Conservation (phyloP, 2,888 invertebrate species). For the Aradus depressus region DNA sequence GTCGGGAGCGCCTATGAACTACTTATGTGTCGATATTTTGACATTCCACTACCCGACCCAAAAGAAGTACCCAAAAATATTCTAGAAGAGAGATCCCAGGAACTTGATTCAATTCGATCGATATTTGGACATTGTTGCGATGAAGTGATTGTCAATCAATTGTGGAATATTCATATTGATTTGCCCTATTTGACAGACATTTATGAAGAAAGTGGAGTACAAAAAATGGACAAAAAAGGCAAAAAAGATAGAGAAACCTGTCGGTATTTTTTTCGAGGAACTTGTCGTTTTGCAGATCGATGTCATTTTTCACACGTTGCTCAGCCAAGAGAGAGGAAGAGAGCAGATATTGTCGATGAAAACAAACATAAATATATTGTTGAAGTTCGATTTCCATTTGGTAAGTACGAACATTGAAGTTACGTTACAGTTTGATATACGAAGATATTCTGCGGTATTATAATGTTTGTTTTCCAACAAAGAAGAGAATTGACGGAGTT, state of each 20-base stretch:
- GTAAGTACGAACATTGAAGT: slow-evolving; percentile 31
- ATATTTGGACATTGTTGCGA: slow-evolving; percentile 59
- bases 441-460: neutral
- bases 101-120: slow-evolving; percentile 61
- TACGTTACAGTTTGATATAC: neutral
- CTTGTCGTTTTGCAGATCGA: slow-evolving; percentile 58
- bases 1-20: slow-evolving; percentile 60
- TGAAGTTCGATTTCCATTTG: slow-evolving; percentile 62
- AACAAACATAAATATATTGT: slow-evolving; percentile 47
- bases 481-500: too few relatives aligned
- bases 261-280: slow-evolving; percentile 48
- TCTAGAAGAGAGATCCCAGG: slow-evolving; percentile 55
- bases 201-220: slow-evolving; percentile 20
- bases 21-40: slow-evolving; percentile 59
- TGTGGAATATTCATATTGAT: slow-evolving; percentile 61
- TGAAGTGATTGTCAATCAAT: slow-evolving; percentile 53
- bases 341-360: slow-evolving; percentile 29
- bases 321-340: slow-evolving; percentile 10
- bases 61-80: slow-evolving; percentile 38
- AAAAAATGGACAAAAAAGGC: slow-evolving; percentile 1
- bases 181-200: slow-evolving; percentile 31
- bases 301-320: slow-evolving; percentile 60
- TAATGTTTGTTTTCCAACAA: too few relatives aligned
- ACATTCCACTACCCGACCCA: slow-evolving; percentile 34
- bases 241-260: slow-evolving; percentile 45